A percentile compares a stretch with the other conserved stretches of the same genome.
These are phyloP conservation scores for Neostethus bicornis DNA, from an alignment of 2,797 vertebrate species.

Conservation along the genomic window DNA sequence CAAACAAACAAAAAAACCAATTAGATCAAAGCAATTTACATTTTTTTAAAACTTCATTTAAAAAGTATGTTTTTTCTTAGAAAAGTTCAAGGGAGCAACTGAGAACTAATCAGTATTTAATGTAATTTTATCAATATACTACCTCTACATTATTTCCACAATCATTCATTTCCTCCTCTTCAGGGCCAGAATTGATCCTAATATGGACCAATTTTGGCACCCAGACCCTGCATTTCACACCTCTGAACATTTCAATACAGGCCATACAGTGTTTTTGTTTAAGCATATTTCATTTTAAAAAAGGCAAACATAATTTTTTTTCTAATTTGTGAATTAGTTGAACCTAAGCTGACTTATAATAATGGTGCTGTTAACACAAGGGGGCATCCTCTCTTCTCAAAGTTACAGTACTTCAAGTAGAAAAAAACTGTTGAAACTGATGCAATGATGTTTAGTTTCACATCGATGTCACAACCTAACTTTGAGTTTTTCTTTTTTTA, in stretches of 20 bases:
- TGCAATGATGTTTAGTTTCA: background rate
- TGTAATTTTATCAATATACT: too few relatives aligned
- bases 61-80: too few relatives aligned
- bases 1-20: too few relatives aligned
- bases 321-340: background rate
- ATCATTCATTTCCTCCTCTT: too few relatives aligned
- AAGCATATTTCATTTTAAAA: background rate
- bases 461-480: background rate
- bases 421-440: slow-evolving; percentile 57
- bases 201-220: too few relatives aligned
- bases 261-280: too few relatives aligned
- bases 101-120: too few relatives aligned
- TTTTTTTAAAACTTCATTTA: too few relatives aligned
- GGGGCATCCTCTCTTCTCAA: slow-evolving; percentile 60
- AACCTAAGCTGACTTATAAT: background rate
- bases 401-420: slow-evolving; percentile 31
- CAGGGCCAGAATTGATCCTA: too few relatives aligned
- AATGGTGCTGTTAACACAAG: slow-evolving; percentile 59
- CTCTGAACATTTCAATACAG: background rate
- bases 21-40: too few relatives aligned
- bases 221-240: background rate
- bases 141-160: too few relatives aligned
- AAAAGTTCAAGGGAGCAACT: too few relatives aligned
- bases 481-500: background rate
- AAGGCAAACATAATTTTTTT: background rate